These are phyloP conservation scores for Paracyclopina nana DNA, from an alignment of 1,140 invertebrate genomes.

Conservation along the genomic window DNA sequence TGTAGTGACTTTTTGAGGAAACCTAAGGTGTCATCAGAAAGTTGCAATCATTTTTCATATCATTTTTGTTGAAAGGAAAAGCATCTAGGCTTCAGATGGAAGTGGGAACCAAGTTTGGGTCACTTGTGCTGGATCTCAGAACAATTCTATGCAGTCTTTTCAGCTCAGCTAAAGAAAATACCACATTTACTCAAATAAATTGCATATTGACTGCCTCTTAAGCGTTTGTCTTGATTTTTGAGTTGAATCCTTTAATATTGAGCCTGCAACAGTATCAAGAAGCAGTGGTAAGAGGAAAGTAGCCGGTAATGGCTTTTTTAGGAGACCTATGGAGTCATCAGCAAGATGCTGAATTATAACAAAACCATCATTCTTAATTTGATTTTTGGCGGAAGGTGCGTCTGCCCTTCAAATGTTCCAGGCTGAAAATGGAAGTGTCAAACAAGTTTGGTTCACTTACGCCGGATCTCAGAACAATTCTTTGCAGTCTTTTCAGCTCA, in stretches of 20 bases:
- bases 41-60: background rate
- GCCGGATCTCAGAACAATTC: too few relatives aligned
- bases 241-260: slow-evolving; percentile 85
- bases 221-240: slow-evolving; percentile 91
- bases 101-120: slow-evolving; percentile 1
- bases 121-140: too few relatives aligned
- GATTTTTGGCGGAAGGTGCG: background rate
- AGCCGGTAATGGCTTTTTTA: background rate
- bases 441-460: background rate
- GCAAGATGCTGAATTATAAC: background rate
- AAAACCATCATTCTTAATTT: background rate
- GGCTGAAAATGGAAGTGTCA: background rate
- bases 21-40: background rate
- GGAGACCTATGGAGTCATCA: background rate
- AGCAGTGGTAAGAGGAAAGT: slow-evolving; percentile 8
- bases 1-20: too few relatives aligned
- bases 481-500: too few relatives aligned
- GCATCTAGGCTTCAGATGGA: background rate
- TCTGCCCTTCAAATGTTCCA: background rate
- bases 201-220: slow-evolving; percentile 90
- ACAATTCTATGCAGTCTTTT: too few relatives aligned
- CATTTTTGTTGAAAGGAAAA: background rate
- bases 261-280: slow-evolving; percentile 85
- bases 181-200: too few relatives aligned
- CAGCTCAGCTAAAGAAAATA: too few relatives aligned